These are phyloP conservation scores for Pelodiscus sinensis DNA, from an alignment of 2,113 vertebrate species.

Conservation along the genomic window DNA sequence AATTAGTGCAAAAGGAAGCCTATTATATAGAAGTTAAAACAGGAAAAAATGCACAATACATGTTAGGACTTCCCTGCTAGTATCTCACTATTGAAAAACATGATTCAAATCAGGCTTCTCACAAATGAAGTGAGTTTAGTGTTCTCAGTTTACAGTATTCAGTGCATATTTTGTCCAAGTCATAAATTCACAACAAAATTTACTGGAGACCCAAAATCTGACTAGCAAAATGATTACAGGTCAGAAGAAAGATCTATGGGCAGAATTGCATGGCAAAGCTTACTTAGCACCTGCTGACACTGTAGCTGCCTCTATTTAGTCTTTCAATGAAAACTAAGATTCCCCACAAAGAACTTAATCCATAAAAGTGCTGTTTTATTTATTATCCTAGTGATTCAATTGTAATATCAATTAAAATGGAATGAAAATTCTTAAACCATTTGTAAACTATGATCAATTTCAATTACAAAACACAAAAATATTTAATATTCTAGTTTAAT, in stretches of 20 bases:
- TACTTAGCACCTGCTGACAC: background rate
- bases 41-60: background rate
- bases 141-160: background rate
- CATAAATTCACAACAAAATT: background rate
- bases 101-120: background rate
- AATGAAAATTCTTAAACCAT: conserved; percentile 67
- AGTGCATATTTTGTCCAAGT: conserved; percentile 2
- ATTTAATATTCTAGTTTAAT: conserved; percentile 72
- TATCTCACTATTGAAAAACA: background rate
- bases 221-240: background rate
- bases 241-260: background rate
- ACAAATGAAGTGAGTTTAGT: background rate
- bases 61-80: background rate
- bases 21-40: background rate
- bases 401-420: conserved; percentile 58
- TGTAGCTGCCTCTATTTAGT: conserved; percentile 14
- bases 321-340: conserved; percentile 12
- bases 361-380: conserved; percentile 47
- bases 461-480: conserved; percentile 76
- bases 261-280: background rate
- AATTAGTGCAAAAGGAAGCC: background rate
- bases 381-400: conserved; percentile 50
- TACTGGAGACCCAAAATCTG: background rate
- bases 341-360: conserved; percentile 60
- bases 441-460: conserved; percentile 68